A percentile compares a stretch with the other conserved stretches of the same genome.
Evolutionary conservation across 2,888 invertebrate species (phyloP).

Genomic region (Scelioninae gen. 1): DNA sequence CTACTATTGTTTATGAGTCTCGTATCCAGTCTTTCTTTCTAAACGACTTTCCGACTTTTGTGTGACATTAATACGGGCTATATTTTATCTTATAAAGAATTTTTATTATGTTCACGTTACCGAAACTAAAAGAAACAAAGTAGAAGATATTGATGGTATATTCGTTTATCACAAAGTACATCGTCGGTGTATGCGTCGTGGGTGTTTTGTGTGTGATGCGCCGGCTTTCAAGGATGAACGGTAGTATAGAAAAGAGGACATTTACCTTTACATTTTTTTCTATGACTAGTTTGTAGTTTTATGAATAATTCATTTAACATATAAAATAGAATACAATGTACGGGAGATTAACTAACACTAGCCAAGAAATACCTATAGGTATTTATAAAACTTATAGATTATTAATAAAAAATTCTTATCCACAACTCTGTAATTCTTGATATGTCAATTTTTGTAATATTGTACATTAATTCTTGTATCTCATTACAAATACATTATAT

Average conservation of each 20-base stretch:
- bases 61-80: not conserved
- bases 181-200: slow-evolving; percentile 17
- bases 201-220: slow-evolving; percentile 43
- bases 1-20: slow-evolving; percentile 1
- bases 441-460: no score
- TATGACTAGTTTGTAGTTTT: slow-evolving; percentile 23
- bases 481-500: no score
- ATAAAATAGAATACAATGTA: slow-evolving; percentile 21
- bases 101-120: not conserved
- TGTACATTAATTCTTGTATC: no score
- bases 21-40: not conserved
- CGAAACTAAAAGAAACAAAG: slow-evolving; percentile 9
- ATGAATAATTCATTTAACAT: slow-evolving; percentile 40
- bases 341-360: no score
- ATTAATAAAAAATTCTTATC: no score
- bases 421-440: no score
- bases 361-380: no score
- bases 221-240: slow-evolving; percentile 35
- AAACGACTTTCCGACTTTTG: not conserved
- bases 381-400: no score
- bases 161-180: not conserved
- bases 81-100: not conserved
- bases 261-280: slow-evolving; percentile 41
- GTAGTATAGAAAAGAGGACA: slow-evolving; percentile 41
- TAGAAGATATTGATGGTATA: slow-evolving; percentile 6